Conservation (phyloP, 2,797 vertebrate genomes). For the Sparus aurata region DNA sequence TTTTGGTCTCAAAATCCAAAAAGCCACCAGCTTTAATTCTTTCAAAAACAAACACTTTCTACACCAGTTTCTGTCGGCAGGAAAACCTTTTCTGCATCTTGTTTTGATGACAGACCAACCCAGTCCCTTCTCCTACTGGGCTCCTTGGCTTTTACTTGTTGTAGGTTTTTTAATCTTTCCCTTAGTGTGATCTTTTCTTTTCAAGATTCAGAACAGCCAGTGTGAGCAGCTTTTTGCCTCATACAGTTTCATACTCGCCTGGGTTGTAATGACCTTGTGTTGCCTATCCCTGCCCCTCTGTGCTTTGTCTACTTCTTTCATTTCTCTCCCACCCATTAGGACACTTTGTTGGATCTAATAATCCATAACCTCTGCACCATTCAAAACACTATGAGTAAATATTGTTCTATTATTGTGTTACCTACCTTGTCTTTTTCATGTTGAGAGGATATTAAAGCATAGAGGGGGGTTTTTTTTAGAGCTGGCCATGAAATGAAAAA, state of each 20-base stretch:
- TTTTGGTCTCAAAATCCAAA: not conserved
- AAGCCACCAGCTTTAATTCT: not conserved
- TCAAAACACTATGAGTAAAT: not conserved
- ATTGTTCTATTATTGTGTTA: constrained; percentile 13
- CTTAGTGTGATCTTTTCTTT: not conserved
- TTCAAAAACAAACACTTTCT: not conserved
- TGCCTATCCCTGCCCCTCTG: not conserved
- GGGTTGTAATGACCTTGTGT: constrained; percentile 7
- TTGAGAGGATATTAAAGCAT: not conserved
- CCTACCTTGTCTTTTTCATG: not conserved
- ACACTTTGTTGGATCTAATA: constrained; percentile 12
- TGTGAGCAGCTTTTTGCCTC: not conserved
- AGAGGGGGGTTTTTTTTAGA: not conserved
- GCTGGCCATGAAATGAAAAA: not conserved
- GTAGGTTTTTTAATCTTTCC: not conserved
- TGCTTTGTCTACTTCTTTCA: constrained; percentile 9
- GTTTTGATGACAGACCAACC: not conserved
- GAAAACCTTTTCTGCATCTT: not conserved
- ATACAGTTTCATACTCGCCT: not conserved
- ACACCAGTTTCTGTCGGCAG: not conserved
- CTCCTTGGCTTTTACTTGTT: not conserved
- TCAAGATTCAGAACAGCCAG: not conserved
- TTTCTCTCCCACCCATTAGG: constrained; percentile 9
- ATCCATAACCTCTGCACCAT: constrained; percentile 4
- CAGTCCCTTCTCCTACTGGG: not conserved